Evolutionary conservation across 2,888 invertebrate genomes (phyloP), one percentile per base, ranked within the genome.

Genomic region (Apotomis betuletana): DNA sequence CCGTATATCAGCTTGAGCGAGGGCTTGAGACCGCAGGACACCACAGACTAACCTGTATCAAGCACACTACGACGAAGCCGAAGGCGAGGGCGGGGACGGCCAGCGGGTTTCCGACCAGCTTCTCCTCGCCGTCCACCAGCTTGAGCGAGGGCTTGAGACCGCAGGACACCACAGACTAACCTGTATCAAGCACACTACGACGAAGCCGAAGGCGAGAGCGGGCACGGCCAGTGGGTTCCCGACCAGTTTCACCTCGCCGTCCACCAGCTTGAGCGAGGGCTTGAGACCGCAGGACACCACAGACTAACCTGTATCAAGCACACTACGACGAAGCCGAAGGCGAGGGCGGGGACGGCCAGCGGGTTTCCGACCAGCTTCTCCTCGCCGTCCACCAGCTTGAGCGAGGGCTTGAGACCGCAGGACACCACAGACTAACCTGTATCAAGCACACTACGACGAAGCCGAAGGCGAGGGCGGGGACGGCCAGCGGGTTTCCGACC

Each of bases 381-480:
- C 74, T 52, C 27, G 36, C 67, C 41, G 3, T 9, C 5, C 38
- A 2, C 41, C 27, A 52, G 10, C 59, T n/a, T 67, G 10, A 10
- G 9, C 9, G 49, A 6, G 9, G 85, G 83, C n/a, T n/a, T n/a
- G n/a, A n/a, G n/a, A n/a, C n/a, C n/a, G n/a, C n/a, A n/a, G n/a
- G 41, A 41, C 6, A 41, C n/a, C 8, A 15, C 27, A 27, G 27
- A 27, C n/a, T 12, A 44, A 64, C 64, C 64, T 64, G 64, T 4
- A 44, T 44, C 6, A 64, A 10, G 55, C 82, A 85, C 27, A 85
- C 74, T 75, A 92, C 88, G 52, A 89, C 80, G 83, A 83, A 84
- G 73, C 90, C 92, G 85, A 92, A 92, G 27, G 85, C 87, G 75
- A 87, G 78, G 69, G 92, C 92, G 52, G 87, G 84, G 80, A 90